A percentile compares a stretch with the other conserved stretches of the same genome.
phyloP scores from a whole-genome alignment of 2,888 invertebrate genomes.

The Temnothorax unifasciatus region DNA sequence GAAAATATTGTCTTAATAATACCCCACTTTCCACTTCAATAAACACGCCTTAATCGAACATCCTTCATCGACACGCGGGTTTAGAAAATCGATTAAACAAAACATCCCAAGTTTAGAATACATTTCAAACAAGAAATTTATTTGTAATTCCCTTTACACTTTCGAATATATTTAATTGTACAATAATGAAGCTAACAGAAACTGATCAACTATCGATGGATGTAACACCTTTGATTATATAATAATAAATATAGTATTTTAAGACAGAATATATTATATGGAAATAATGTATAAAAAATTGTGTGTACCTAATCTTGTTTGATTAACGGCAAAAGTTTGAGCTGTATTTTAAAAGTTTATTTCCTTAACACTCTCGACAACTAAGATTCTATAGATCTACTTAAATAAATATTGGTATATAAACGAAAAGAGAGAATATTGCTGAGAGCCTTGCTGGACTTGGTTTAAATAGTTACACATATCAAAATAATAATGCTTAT shows the following conservation, averaged over 20 bases:
- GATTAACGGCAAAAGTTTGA: neutral
- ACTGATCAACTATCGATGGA: neutral
- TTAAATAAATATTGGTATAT: conserved; percentile 25
- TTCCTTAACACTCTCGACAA: neutral
- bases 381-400: neutral
- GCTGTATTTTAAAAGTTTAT: neutral
- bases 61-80: neutral
- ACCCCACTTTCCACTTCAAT: conserved; percentile 50
- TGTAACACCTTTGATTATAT: conserved; percentile 21
- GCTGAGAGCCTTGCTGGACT: neutral
- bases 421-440: neutral
- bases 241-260: conserved; percentile 10
- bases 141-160: conserved; percentile 46
- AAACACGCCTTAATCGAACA: conserved; percentile 5
- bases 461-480: neutral
- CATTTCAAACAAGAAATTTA: conserved; percentile 38
- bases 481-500: neutral
- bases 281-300: neutral
- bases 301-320: neutral
- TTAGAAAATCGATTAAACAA: neutral
- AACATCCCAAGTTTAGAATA: neutral
- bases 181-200: conserved; percentile 31
- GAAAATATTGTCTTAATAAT: conserved; percentile 57
- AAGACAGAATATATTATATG: neutral
- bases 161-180: conserved; percentile 44